Percentiles rank a stretch among this genome's conserved stretches.
Conservation (phyloP, 1,140 invertebrate genomes). For the Lasioglossum albipes region DNA sequence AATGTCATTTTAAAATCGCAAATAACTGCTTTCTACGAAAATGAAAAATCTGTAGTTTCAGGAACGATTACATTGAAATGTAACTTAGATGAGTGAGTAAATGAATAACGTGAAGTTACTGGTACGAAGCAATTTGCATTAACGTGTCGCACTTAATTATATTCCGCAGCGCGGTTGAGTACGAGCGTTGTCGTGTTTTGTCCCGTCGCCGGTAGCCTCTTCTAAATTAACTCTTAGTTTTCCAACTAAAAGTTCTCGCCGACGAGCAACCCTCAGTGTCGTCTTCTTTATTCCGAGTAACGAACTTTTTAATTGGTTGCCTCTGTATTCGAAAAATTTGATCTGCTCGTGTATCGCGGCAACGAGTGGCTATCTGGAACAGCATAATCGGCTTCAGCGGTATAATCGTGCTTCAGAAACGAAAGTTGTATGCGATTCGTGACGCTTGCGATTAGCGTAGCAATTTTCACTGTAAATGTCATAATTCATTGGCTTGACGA, state of each 20-base stretch:
- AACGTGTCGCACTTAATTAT: constrained; percentile 28
- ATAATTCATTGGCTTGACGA: background rate
- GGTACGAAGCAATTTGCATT: constrained; percentile 15
- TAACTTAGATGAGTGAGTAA: background rate
- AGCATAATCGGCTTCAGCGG: background rate
- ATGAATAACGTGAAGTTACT: background rate
- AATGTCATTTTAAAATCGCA: background rate
- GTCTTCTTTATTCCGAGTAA: constrained; percentile 6
- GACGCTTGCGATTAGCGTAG: background rate
- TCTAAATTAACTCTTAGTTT: constrained; percentile 25
- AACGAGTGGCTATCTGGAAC: background rate
- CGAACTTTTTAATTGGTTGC: constrained; percentile 42
- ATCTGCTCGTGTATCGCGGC: background rate
- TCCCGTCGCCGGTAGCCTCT: background rate
- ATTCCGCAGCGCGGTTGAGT: background rate
- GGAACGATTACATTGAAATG: background rate
- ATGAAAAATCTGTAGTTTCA: background rate
- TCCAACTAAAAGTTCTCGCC: background rate
- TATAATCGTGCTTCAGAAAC: background rate
- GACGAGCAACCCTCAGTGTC: background rate
- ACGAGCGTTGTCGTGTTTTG: background rate
- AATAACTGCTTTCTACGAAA: background rate
- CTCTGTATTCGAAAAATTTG: constrained; percentile 13
- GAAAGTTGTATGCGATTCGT: background rate
- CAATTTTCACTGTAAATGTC: background rate